These are phyloP conservation scores for Numida meleagris DNA, from an alignment of 2,113 vertebrate species.

Conservation along the genomic window DNA sequence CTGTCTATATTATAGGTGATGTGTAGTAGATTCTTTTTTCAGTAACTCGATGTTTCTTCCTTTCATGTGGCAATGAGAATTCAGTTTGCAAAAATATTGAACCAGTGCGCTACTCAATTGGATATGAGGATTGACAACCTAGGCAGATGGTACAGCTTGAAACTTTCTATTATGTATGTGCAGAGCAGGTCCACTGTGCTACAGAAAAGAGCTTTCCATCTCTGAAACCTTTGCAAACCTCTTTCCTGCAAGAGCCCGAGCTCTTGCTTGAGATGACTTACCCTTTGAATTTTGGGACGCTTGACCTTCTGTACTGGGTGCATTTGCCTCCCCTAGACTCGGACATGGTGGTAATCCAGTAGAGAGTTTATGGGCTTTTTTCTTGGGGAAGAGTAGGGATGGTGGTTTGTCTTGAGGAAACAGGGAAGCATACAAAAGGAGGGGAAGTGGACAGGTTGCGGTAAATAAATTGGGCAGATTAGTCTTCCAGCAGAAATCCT, in stretches of 20 bases:
- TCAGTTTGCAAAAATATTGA: neutral
- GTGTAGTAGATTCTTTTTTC: neutral
- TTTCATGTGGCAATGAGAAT: neutral
- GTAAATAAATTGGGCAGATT: neutral
- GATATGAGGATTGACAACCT: neutral
- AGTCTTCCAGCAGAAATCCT: neutral
- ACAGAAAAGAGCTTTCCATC: neutral
- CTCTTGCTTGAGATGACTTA: neutral
- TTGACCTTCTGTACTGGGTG: neutral
- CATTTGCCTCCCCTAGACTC: too few relatives aligned
- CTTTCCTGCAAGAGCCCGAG: neutral
- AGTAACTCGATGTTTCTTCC: neutral
- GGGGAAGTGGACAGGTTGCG: neutral
- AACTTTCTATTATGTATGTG: accelerated
- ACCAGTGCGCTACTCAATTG: neutral
- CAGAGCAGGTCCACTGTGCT: neutral
- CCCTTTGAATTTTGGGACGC: accelerated
- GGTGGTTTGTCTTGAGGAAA: neutral
- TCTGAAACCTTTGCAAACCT: neutral
- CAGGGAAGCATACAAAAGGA: neutral
- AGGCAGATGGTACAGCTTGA: neutral
- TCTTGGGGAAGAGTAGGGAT: neutral
- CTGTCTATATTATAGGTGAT: neutral
- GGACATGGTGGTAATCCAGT: neutral
- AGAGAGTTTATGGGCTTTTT: neutral